Percentiles rank a stretch among this genome's conserved stretches.
These are phyloP conservation scores for Selene dorsalis DNA, from an alignment of 2,797 vertebrate genomes.

Conservation along the genomic window DNA sequence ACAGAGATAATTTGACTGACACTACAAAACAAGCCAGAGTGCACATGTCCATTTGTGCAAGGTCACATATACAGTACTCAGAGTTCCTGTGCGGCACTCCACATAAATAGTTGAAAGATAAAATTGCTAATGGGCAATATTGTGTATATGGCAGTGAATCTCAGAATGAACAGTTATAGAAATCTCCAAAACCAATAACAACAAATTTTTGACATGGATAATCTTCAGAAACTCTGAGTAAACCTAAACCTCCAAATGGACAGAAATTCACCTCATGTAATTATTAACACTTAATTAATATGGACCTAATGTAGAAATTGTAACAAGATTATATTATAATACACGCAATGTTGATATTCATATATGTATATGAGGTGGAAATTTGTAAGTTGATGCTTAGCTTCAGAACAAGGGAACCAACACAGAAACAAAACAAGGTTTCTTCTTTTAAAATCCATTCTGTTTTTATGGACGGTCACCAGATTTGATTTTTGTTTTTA, in stretches of 20 bases:
- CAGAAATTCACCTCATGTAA: slow-evolving; percentile 46
- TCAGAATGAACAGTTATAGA: background rate
- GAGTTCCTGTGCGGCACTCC: slow-evolving; percentile 43
- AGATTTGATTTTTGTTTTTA: slow-evolving; percentile 48
- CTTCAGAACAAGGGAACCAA: slow-evolving; percentile 57
- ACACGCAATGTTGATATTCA: slow-evolving; percentile 65
- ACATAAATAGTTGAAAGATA: background rate
- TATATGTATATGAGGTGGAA: slow-evolving; percentile 65
- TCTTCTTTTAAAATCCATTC: slow-evolving; percentile 40
- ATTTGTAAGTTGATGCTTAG: slow-evolving; percentile 64
- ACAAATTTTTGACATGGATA: slow-evolving; percentile 16
- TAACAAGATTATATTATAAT: slow-evolving; percentile 58
- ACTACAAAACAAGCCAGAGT: slow-evolving; percentile 9
- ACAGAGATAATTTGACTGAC: slow-evolving; percentile 10
- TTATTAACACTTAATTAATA: slow-evolving; percentile 51
- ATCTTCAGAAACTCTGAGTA: slow-evolving; percentile 56
- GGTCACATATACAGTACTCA: slow-evolving; percentile 39
- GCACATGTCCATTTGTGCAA: slow-evolving; percentile 29
- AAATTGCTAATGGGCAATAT: background rate
- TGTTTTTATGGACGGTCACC: slow-evolving; percentile 42
- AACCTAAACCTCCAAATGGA: slow-evolving; percentile 10
- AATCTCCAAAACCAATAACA: slow-evolving; percentile 12
- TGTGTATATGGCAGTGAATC: background rate
- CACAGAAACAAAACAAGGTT: slow-evolving; percentile 31
- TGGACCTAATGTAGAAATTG: slow-evolving; percentile 65